phyloP scores from a whole-genome alignment of 2,888 invertebrate genomes.

The Agonopterix subpropinquella region DNA sequence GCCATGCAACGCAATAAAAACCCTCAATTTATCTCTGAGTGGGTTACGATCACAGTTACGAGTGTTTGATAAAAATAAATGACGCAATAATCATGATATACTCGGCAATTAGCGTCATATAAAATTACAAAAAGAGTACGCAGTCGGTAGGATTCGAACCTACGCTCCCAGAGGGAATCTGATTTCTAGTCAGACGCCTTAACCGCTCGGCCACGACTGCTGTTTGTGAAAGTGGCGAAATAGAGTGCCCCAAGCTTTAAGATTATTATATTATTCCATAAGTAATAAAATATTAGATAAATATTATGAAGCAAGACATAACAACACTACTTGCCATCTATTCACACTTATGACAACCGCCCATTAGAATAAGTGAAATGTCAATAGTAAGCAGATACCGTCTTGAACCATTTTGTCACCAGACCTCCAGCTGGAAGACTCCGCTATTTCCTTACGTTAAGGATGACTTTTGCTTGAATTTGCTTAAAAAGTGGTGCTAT shows the following conservation, averaged over 20 bases:
- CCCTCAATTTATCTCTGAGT: conserved; percentile 16
- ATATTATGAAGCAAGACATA: too few relatives aligned
- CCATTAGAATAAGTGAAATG: too few relatives aligned
- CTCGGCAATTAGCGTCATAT: conserved; percentile 1
- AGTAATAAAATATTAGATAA: too few relatives aligned
- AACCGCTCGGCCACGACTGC: conserved; percentile 92
- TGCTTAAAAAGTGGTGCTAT: too few relatives aligned
- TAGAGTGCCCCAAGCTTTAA: conserved; percentile 1
- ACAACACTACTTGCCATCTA: too few relatives aligned
- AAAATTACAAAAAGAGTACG: conserved; percentile 44
- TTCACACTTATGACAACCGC: too few relatives aligned
- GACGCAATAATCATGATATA: conserved; percentile 18
- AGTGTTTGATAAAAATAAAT: conserved; percentile 24
- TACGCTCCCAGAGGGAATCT: conserved; percentile 88
- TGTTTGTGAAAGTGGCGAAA: conserved; percentile 8
- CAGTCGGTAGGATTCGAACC: conserved; percentile 92
- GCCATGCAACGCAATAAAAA: conserved; percentile 28
- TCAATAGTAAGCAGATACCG: too few relatives aligned
- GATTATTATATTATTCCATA: too few relatives aligned
- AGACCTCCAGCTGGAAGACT: too few relatives aligned
- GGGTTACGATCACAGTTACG: conserved; percentile 17
- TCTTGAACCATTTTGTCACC: too few relatives aligned
- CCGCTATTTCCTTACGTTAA: too few relatives aligned
- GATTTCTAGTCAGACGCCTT: conserved; percentile 93
- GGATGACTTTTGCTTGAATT: too few relatives aligned